Percentiles rank a stretch among this genome's conserved stretches.
Evolutionary conservation across 2,797 vertebrate species (phyloP).

Genomic region (Semotilus atromaculatus): DNA sequence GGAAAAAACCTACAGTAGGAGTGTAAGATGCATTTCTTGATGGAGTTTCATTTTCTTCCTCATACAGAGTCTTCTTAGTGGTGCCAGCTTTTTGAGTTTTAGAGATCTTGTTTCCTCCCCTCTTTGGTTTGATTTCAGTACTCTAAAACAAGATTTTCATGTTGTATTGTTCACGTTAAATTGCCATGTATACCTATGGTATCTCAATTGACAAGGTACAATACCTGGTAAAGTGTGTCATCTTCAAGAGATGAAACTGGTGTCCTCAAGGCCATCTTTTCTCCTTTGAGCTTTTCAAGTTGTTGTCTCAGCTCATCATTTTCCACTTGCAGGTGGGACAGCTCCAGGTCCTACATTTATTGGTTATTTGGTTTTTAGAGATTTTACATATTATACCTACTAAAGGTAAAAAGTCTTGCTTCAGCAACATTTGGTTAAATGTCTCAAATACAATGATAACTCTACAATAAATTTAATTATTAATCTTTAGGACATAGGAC

Average conservation of each 20-base stretch:
- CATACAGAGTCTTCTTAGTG: slow-evolving; percentile 14
- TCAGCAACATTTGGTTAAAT: not conserved
- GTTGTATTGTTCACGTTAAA: not conserved
- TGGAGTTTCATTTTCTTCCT: slow-evolving; percentile 33
- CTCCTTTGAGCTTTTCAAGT: slow-evolving; percentile 76
- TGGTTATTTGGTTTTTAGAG: not conserved
- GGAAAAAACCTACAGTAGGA: slow-evolving; percentile 42
- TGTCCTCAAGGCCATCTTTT: slow-evolving; percentile 77
- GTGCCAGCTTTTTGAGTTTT: slow-evolving; percentile 14
- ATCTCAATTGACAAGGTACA: slow-evolving; percentile 15
- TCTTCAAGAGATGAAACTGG: slow-evolving; percentile 67
- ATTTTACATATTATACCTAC: not conserved
- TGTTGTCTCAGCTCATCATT: slow-evolving; percentile 79
- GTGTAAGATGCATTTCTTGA: slow-evolving; percentile 13
- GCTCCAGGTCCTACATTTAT: slow-evolving; percentile 78
- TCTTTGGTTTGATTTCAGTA: slow-evolving; percentile 41
- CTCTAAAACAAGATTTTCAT: slow-evolving; percentile 42
- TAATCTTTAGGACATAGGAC: slow-evolving; percentile 11
- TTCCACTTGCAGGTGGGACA: slow-evolving; percentile 78
- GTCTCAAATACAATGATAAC: not conserved
- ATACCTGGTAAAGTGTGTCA: slow-evolving; percentile 45
- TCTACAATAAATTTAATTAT: not conserved
- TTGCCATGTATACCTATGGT: not conserved
- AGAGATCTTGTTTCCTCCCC: slow-evolving; percentile 46
- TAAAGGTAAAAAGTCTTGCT: not conserved